A percentile compares a stretch with the other conserved stretches of the same genome.
phyloP scores from a whole-genome alignment of 2,797 vertebrate genomes.

The Oreonectes daqikongensis region DNA sequence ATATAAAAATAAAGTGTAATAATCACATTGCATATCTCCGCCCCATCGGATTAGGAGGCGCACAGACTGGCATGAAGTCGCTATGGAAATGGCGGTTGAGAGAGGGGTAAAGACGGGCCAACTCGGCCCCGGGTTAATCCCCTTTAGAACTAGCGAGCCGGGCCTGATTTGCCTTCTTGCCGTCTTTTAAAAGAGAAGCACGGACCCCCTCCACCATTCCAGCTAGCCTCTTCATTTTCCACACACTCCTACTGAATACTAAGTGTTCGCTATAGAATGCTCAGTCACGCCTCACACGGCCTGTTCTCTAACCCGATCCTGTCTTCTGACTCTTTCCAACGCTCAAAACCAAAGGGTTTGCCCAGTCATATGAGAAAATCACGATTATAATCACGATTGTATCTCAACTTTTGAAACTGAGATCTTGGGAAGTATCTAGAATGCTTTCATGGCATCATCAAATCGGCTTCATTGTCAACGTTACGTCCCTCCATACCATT shows the following conservation, averaged over 20 bases:
- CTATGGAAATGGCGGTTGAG: slow-evolving; percentile 65
- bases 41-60: slow-evolving; percentile 55
- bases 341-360: slow-evolving; percentile 46
- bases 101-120: slow-evolving; percentile 68
- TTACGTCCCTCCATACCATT: background rate
- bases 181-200: slow-evolving; percentile 63
- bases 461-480: background rate
- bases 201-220: slow-evolving; percentile 78
- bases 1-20: background rate
- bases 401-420: slow-evolving; percentile 46
- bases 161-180: slow-evolving; percentile 78
- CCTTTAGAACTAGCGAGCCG: slow-evolving; percentile 76
- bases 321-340: slow-evolving; percentile 52
- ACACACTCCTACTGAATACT: slow-evolving; percentile 82
- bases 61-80: slow-evolving; percentile 60
- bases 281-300: slow-evolving; percentile 77
- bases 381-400: background rate
- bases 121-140: slow-evolving; percentile 87
- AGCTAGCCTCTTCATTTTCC: slow-evolving; percentile 81
- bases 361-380: background rate
- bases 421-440: slow-evolving; percentile 74
- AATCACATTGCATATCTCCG: slow-evolving; percentile 22
- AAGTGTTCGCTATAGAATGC: slow-evolving; percentile 78
- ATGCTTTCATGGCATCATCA: slow-evolving; percentile 69
- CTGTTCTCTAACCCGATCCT: slow-evolving; percentile 53